Conservation (phyloP, 1,140 invertebrate species). For the Anoplolepis gracilipes region DNA sequence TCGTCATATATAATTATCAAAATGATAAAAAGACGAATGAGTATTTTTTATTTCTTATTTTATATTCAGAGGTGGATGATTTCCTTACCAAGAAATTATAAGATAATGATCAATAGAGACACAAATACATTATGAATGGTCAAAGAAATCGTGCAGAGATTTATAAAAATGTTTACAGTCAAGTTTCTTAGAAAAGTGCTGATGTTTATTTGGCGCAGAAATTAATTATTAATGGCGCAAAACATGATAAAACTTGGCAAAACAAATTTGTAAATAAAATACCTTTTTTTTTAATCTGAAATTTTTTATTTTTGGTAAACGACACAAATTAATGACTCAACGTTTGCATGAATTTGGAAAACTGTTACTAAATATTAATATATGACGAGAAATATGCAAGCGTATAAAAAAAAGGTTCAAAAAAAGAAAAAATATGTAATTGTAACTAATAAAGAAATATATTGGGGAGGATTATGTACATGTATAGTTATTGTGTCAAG, state of each 20-base stretch:
- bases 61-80: slow-evolving; percentile 46
- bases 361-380: slow-evolving; percentile 27
- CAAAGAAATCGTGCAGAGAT: slow-evolving; percentile 74
- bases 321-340: slow-evolving; percentile 11
- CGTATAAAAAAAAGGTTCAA: slow-evolving; percentile 56
- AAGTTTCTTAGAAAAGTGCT: slow-evolving; percentile 25
- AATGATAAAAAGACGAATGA: slow-evolving; percentile 2
- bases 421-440: slow-evolving; percentile 69
- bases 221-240: not conserved
- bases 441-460: slow-evolving; percentile 64
- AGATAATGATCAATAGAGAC: slow-evolving; percentile 10
- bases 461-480: slow-evolving; percentile 75
- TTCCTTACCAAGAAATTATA: slow-evolving; percentile 59
- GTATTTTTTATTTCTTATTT: slow-evolving; percentile 1
- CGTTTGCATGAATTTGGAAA: slow-evolving; percentile 27
- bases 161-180: slow-evolving; percentile 81
- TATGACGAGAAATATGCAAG: slow-evolving; percentile 56
- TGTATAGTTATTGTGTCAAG: slow-evolving; percentile 83
- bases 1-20: not conserved
- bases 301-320: not conserved
- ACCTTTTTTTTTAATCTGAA: not conserved
- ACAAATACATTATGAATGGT: slow-evolving; percentile 10
- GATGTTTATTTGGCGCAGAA: slow-evolving; percentile 3
- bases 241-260: slow-evolving; percentile 21
- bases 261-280: slow-evolving; percentile 8